Evolutionary conservation across 2,113 vertebrate genomes (phyloP), one percentile per base, ranked within the genome.

Genomic region (Balaeniceps rex): DNA sequence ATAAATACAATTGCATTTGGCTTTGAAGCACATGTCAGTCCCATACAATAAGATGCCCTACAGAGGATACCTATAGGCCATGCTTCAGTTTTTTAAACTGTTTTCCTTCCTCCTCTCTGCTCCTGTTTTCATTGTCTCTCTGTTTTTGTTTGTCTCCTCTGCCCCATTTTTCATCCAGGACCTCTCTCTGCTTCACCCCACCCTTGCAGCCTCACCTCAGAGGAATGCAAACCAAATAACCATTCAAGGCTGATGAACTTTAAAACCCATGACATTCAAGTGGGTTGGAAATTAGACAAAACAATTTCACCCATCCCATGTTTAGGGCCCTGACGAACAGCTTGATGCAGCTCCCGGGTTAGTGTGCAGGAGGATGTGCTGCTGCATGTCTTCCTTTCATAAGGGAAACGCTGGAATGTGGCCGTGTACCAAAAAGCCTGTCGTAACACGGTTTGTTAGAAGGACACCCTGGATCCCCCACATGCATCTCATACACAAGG

Each of bases 361-460:
- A 40, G 49, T 46, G 77, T 88, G 87, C 60, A 24, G 47, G 83
- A 95, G 89, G 89, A 95, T 96, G 61, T 94, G 96, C 91, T 95
- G 80, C 80, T 83, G 92, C 95, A 85, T 79, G 97, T 80, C 89
- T 97, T 66, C 49, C 82, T 97, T 97, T 97, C 96, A 91, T 72
- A 97, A 97, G 87, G 96, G 96, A 96, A 97, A 91, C 44, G 19
- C 91, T 93, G 95, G 96, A 96, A 97, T 95, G 94, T 93, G 94
- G 93, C 94, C 4, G 9, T 78, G 91, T 71, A 97, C 90, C 95
- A 94, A 90, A 83, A 88, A 84, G 42, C 96, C 77, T 97, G 96
- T 95, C 42, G 47, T 86, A 96, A 96, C 93, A 94, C 1, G 40
- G 92, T 85, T 78, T 88, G 63, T 87, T 95, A 90, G 93, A 96